These are phyloP conservation scores for Proterorhinus semilunaris DNA, from an alignment of 2,113 vertebrate genomes.

Conservation along the genomic window DNA sequence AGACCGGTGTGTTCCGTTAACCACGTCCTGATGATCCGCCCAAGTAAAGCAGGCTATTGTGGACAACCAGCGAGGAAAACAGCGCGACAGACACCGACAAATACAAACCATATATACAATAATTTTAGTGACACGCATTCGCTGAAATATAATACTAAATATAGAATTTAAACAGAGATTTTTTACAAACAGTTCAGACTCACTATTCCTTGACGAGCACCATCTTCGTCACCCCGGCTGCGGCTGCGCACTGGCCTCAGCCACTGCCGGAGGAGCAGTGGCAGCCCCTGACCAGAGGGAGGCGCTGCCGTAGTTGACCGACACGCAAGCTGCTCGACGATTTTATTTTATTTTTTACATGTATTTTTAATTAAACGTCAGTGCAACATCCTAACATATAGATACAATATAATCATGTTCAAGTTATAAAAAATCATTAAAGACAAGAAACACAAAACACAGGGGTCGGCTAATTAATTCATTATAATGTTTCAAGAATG, in stretches of 20 bases:
- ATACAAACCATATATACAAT: not conserved
- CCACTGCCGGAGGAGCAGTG: constrained; percentile 1
- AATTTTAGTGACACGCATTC: not conserved
- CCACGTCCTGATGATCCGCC: constrained; percentile 60
- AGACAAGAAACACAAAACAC: no score
- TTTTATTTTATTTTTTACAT: no score
- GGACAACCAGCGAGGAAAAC: accelerated
- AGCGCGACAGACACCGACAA: not conserved
- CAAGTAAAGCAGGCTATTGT: constrained; percentile 31
- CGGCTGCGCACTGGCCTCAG: constrained; percentile 68
- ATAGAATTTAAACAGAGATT: constrained; percentile 23
- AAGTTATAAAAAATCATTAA: no score
- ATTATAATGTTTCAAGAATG: no score
- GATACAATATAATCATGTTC: no score
- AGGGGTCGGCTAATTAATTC: no score
- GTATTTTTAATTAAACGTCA: no score
- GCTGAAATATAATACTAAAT: not conserved
- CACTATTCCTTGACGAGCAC: constrained; percentile 96
- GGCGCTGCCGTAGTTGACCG: not conserved
- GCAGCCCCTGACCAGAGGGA: not conserved
- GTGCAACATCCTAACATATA: no score
- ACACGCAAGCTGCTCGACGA: no score
- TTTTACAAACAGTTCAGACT: constrained; percentile 68
- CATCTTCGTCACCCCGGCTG: constrained; percentile 83
- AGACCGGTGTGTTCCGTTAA: constrained; percentile 67